Conservation (phyloP, 2,888 invertebrate species). For the Penaeus monodon region DNA sequence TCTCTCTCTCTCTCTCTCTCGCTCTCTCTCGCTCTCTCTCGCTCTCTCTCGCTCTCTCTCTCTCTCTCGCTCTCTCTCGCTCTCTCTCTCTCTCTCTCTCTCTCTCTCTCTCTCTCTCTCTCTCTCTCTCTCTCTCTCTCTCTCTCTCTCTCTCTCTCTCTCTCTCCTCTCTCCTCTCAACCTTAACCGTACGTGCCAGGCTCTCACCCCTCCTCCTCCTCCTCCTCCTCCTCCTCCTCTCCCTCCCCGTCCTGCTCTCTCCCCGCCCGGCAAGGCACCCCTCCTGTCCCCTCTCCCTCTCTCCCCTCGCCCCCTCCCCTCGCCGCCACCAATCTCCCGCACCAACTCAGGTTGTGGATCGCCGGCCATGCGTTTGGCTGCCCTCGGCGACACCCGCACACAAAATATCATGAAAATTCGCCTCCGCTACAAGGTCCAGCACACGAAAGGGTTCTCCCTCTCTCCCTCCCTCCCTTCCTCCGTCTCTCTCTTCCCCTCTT, state of each 20-base stretch:
- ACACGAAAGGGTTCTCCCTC: too few species aligned
- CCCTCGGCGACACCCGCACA: conserved; percentile 52
- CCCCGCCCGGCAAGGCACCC: background rate
- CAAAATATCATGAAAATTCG: conserved; percentile 57
- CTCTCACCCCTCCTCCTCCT: conserved; percentile 12
- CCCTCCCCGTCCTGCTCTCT: conserved; percentile 1
- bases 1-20: too few species aligned
- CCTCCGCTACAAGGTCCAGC: conserved; percentile 28
- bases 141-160: conserved; percentile 46
- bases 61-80: background rate
- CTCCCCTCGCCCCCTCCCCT: background rate
- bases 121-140: conserved; percentile 38
- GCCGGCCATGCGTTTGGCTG: conserved; percentile 57
- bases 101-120: conserved; percentile 41
- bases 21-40: too few species aligned
- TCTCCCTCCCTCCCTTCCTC: conserved; percentile 20
- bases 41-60: too few species aligned
- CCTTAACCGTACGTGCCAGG: conserved; percentile 32
- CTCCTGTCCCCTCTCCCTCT: background rate
- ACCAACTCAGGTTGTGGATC: conserved; percentile 52
- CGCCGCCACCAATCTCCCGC: conserved; percentile 7
- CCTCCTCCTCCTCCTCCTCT: background rate
- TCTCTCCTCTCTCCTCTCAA: conserved; percentile 35
- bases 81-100: conserved; percentile 11
- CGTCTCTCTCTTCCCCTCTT: conserved; percentile 18